phyloP scores from a whole-genome alignment of 2,888 invertebrate genomes.

The Diplolepis rosae region DNA sequence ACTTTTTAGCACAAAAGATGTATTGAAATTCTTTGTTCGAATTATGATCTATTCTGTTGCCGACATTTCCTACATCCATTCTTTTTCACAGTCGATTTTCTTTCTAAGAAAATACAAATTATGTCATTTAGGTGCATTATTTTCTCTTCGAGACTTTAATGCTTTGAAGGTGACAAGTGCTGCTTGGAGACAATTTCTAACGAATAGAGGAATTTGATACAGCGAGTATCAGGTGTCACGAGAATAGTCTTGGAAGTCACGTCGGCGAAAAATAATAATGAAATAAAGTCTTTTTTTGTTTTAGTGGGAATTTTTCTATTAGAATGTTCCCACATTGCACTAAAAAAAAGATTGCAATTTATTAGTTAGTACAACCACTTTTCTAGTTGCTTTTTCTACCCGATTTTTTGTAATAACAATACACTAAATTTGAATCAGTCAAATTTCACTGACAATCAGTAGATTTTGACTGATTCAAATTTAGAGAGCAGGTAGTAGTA shows the following conservation, averaged over 20 bases:
- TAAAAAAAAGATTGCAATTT: no score
- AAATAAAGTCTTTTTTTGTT: slow-evolving; percentile 1
- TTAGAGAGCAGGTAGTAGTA: no score
- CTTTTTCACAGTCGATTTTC: background rate
- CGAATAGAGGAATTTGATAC: slow-evolving; percentile 8
- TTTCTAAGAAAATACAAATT: background rate
- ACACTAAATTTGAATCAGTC: no score
- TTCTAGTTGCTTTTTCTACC: no score
- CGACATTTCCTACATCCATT: background rate
- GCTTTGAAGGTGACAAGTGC: background rate
- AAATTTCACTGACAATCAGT: no score
- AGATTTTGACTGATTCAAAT: no score
- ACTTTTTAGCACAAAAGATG: background rate
- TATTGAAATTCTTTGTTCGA: background rate
- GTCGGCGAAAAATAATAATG: slow-evolving; percentile 23
- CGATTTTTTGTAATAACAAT: no score
- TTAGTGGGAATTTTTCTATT: background rate
- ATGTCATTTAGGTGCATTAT: background rate
- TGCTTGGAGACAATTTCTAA: slow-evolving; percentile 9
- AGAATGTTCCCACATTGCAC: background rate
- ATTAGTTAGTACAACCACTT: no score
- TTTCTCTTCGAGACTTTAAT: background rate
- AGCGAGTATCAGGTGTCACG: slow-evolving; percentile 7
- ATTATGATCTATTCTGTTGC: background rate
- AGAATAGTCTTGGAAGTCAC: background rate